A percentile compares a stretch with the other conserved stretches of the same genome.
Evolutionary conservation across 2,888 invertebrate species (phyloP).

Genomic region (Leptogaster cylindrica): DNA sequence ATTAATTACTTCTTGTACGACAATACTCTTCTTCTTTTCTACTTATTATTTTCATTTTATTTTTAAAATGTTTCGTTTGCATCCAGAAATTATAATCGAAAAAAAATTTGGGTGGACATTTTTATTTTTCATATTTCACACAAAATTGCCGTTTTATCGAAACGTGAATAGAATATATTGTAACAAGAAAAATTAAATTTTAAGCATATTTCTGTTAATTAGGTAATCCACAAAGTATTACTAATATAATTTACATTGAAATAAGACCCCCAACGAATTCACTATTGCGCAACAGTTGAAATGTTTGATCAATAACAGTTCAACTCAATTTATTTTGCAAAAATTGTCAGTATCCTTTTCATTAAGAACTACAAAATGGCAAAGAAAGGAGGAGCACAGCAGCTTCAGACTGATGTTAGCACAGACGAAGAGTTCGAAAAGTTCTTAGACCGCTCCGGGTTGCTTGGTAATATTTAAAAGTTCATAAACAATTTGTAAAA

Average conservation of each 20-base stretch:
- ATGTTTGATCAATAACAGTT: neutral
- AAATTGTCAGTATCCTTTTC: neutral
- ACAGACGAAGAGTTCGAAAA: slow-evolving; percentile 87
- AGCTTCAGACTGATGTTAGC: slow-evolving; percentile 79
- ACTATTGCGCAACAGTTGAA: neutral
- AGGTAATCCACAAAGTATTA: no score
- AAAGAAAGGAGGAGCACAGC: slow-evolving; percentile 78
- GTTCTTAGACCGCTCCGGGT: slow-evolving; percentile 75
- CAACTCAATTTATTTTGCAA: neutral
- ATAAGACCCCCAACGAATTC: neutral
- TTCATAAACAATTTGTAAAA: slow-evolving; percentile 10
- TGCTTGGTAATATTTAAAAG: slow-evolving; percentile 68
- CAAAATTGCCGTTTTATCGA: no score
- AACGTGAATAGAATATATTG: no score
- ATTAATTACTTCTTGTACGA: no score
- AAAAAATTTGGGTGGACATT: no score
- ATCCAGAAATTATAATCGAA: no score
- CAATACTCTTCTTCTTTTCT: no score
- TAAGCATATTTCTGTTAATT: no score
- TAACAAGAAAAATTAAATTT: no score
- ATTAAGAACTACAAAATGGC: slow-evolving; percentile 62
- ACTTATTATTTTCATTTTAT: no score
- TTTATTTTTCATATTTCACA: no score
- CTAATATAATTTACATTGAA: neutral
- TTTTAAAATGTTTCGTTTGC: no score